Evolutionary conservation across 2,888 invertebrate genomes (phyloP).

Genomic region (Tyria jacobaeae): DNA sequence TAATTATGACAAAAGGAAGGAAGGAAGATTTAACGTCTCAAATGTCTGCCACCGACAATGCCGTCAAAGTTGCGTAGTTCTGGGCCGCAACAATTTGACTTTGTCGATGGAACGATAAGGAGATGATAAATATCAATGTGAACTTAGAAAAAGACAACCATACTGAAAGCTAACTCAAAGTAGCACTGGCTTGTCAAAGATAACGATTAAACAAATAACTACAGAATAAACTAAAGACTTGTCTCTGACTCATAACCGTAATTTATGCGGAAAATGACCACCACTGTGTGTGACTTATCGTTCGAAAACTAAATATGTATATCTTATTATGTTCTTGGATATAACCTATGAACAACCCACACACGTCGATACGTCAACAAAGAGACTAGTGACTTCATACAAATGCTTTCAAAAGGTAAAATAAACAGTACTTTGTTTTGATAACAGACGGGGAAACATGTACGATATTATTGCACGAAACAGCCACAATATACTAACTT

Average conservation of each 20-base stretch:
- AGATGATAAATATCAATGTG: not conserved
- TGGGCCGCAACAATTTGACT: no score
- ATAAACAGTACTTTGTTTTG: conserved; percentile 56
- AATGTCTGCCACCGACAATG: no score
- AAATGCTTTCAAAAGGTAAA: conserved; percentile 48
- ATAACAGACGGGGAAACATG: conserved; percentile 47
- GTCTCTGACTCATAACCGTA: conserved; percentile 10
- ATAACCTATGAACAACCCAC: conserved; percentile 29
- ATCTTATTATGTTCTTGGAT: conserved; percentile 3
- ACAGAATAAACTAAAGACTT: conserved; percentile 1
- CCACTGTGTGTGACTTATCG: conserved; percentile 18
- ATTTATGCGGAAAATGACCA: conserved; percentile 16
- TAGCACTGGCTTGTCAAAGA: not conserved
- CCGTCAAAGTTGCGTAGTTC: no score
- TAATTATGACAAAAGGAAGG: no score
- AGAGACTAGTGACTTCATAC: conserved; percentile 36
- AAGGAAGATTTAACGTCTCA: no score
- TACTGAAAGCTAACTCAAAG: not conserved
- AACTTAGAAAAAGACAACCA: not conserved
- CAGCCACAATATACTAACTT: conserved; percentile 16
- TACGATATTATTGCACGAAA: conserved; percentile 33
- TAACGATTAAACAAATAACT: conserved; percentile 5
- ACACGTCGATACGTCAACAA: conserved; percentile 40
- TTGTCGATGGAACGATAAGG: no score
- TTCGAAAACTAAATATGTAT: conserved; percentile 14